A percentile compares a stretch with the other conserved stretches of the same genome.
phyloP scores from a whole-genome alignment of 2,797 vertebrate genomes.

The Cyprinodon diabolis region DNA sequence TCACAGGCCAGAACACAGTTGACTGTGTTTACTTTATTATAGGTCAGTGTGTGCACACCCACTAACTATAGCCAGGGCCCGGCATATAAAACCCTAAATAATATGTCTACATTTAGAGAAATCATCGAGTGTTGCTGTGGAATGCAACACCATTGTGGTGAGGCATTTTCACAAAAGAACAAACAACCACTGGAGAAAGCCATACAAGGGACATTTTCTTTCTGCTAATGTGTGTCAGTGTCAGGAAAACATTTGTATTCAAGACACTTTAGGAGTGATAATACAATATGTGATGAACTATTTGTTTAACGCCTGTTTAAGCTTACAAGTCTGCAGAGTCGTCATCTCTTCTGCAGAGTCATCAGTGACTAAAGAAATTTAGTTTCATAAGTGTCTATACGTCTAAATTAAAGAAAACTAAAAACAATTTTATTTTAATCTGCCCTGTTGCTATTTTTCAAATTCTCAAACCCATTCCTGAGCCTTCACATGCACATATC shows the following conservation, averaged over 20 bases:
- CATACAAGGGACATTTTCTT: slow-evolving; percentile 28
- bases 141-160: slow-evolving; percentile 68
- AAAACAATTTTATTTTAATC: no score
- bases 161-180: slow-evolving; percentile 63
- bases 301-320: background rate
- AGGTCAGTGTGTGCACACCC: slow-evolving; percentile 66
- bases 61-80: slow-evolving; percentile 68
- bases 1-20: slow-evolving; percentile 38
- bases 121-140: slow-evolving; percentile 72
- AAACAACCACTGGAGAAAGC: slow-evolving; percentile 62
- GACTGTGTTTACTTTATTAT: slow-evolving; percentile 69
- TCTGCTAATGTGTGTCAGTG: slow-evolving; percentile 10
- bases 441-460: no score
- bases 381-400: no score
- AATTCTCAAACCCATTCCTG: no score
- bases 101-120: slow-evolving; percentile 76
- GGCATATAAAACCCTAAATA: slow-evolving; percentile 73
- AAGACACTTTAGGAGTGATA: background rate
- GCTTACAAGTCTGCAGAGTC: background rate
- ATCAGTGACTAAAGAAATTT: no score
- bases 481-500: no score
- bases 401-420: no score
- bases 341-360: no score
- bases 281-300: background rate
- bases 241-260: slow-evolving; percentile 9